Conservation (phyloP, 2,888 invertebrate genomes). For the Drosophila kambysellisi region DNA sequence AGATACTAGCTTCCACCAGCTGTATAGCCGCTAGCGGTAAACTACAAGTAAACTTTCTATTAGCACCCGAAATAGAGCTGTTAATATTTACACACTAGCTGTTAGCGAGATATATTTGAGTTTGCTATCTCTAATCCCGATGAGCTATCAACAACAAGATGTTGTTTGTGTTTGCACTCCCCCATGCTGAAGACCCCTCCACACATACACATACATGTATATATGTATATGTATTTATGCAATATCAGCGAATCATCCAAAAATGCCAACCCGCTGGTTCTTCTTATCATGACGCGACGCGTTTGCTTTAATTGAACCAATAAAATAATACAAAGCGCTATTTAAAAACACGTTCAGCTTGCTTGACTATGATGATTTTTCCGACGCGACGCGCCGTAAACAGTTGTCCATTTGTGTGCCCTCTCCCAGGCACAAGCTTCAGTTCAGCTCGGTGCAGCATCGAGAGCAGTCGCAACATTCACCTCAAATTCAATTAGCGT, state of each 20-base stretch:
- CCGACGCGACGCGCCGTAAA: constrained; percentile 41
- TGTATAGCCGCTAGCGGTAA: constrained; percentile 3
- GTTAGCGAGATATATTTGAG: constrained; percentile 1
- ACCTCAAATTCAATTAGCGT: constrained; percentile 21
- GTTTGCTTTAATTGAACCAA: constrained; percentile 80
- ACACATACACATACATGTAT: neutral
- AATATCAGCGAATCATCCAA: constrained; percentile 14
- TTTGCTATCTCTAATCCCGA: constrained; percentile 12
- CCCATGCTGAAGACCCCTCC: constrained; percentile 9
- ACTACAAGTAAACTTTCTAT: constrained; percentile 30
- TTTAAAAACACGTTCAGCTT: constrained; percentile 67
- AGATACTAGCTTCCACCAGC: neutral
- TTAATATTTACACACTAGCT: constrained; percentile 33
- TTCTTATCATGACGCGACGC: constrained; percentile 61
- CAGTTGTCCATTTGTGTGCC: constrained; percentile 57
- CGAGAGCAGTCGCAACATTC: constrained; percentile 54
- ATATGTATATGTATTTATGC: neutral
- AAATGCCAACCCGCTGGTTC: constrained; percentile 33
- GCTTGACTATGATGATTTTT: constrained; percentile 59
- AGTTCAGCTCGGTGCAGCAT: constrained; percentile 66
- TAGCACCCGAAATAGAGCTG: constrained; percentile 30
- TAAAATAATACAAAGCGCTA: constrained; percentile 77
- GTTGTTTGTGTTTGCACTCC: constrained; percentile 48
- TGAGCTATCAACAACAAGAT: constrained; percentile 22
- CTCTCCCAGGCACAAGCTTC: constrained; percentile 36